Percentiles rank a stretch among this genome's conserved stretches.
Evolutionary conservation across 1,140 invertebrate species (phyloP).

Genomic region (Drosophila equinoxialis): DNA sequence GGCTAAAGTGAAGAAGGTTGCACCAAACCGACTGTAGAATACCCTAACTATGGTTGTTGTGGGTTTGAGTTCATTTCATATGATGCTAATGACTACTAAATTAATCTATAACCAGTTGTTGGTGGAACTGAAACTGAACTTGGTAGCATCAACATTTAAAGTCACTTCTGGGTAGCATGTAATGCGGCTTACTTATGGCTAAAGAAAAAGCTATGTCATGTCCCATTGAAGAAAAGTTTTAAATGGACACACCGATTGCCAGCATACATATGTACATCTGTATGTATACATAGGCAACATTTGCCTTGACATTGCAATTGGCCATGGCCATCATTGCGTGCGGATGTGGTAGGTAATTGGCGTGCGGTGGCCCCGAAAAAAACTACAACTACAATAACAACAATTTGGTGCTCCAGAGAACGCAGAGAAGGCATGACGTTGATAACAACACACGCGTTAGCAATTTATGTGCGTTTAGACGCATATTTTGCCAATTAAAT

Average conservation of each 20-base stretch:
- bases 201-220: no score
- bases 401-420: no score
- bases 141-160: no score
- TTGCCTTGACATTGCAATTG: constrained; percentile 71
- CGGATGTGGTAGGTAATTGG: constrained; percentile 40
- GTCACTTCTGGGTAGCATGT: no score
- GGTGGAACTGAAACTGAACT: no score
- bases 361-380: constrained; percentile 38
- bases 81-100: no score
- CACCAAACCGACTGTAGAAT: no score
- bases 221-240: background rate
- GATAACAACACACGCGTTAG: constrained; percentile 58
- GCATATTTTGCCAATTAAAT: constrained; percentile 83
- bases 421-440: background rate
- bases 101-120: no score
- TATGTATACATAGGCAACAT: constrained; percentile 25
- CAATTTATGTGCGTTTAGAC: constrained; percentile 83
- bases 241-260: constrained; percentile 27
- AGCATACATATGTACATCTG: background rate
- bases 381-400: background rate
- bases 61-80: no score
- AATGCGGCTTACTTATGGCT: no score
- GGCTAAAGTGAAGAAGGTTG: no score
- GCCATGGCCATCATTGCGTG: constrained; percentile 63
- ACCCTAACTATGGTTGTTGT: no score